phyloP scores from a whole-genome alignment of 2,888 invertebrate species.

The Nymphalis c-album region DNA sequence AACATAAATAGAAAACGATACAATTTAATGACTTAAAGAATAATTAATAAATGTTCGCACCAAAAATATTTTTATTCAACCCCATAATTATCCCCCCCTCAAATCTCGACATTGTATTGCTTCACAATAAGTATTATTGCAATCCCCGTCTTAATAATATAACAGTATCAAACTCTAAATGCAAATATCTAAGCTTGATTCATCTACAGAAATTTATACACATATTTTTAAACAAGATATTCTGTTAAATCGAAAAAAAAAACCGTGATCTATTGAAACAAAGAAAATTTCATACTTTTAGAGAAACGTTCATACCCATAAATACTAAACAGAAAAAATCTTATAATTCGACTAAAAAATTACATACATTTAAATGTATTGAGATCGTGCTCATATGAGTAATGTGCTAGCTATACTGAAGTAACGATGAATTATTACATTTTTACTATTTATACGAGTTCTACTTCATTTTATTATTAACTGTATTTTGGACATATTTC shows the following conservation, averaged over 20 bases:
- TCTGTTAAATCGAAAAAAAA: background rate
- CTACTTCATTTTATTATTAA: slow-evolving; percentile 15
- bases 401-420: slow-evolving; percentile 50
- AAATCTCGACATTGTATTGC: slow-evolving; percentile 28
- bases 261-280: slow-evolving; percentile 1
- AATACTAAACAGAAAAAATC: slow-evolving; percentile 36
- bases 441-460: slow-evolving; percentile 20
- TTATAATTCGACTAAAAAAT: slow-evolving; percentile 51
- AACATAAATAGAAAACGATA: slow-evolving; percentile 77
- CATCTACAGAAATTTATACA: slow-evolving; percentile 3
- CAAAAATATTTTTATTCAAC: slow-evolving; percentile 44
- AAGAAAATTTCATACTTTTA: slow-evolving; percentile 20
- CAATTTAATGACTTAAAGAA: slow-evolving; percentile 59
- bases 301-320: slow-evolving; percentile 25
- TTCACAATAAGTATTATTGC: slow-evolving; percentile 33
- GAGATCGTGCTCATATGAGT: slow-evolving; percentile 72
- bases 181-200: slow-evolving; percentile 15
- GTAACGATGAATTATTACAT: slow-evolving; percentile 30
- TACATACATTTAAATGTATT: slow-evolving; percentile 58
- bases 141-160: slow-evolving; percentile 34
- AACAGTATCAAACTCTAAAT: slow-evolving; percentile 35
- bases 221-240: background rate
- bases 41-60: slow-evolving; percentile 62
- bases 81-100: slow-evolving; percentile 1
- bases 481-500: slow-evolving; percentile 19